phyloP scores from a whole-genome alignment of 2,113 vertebrate genomes.

The Dolichallabes microphthalmus region DNA sequence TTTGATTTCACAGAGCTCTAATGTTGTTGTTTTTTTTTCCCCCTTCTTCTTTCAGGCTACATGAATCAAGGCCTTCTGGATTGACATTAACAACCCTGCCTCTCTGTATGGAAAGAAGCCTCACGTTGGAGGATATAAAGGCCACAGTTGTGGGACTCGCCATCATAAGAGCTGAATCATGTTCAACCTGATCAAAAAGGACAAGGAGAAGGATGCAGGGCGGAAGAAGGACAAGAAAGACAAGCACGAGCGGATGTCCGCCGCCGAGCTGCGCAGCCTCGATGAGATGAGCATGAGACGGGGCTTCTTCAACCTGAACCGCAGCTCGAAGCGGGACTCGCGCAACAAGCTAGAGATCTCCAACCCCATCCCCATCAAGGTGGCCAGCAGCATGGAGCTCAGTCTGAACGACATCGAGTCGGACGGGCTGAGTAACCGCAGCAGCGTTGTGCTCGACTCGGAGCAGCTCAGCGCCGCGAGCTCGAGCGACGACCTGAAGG shows the following conservation, averaged over 20 bases:
- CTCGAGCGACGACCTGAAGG: slow-evolving; percentile 78
- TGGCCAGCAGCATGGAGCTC: slow-evolving; percentile 85
- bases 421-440: slow-evolving; percentile 76
- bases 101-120: slow-evolving; percentile 57
- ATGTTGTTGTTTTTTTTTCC: slow-evolving; percentile 5
- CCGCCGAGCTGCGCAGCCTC: slow-evolving; percentile 86
- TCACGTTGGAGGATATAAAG: slow-evolving; percentile 43
- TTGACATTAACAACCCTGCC: slow-evolving; percentile 30
- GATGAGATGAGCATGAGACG: slow-evolving; percentile 95
- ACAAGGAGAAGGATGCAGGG: slow-evolving; percentile 83
- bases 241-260: slow-evolving; percentile 93
- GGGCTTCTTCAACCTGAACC: slow-evolving; percentile 91
- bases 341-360: slow-evolving; percentile 89
- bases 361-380: slow-evolving; percentile 93
- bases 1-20: background rate
- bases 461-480: slow-evolving; percentile 79
- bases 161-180: slow-evolving; percentile 54
- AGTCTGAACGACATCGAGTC: slow-evolving; percentile 83
- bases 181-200: slow-evolving; percentile 93
- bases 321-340: slow-evolving; percentile 88
- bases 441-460: slow-evolving; percentile 72
- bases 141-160: slow-evolving; percentile 36
- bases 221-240: slow-evolving; percentile 91
- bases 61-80: slow-evolving; percentile 32
- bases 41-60: slow-evolving; percentile 24